Conservation (phyloP, 2,113 vertebrate species). For the Halichoeres trimaculatus region DNA sequence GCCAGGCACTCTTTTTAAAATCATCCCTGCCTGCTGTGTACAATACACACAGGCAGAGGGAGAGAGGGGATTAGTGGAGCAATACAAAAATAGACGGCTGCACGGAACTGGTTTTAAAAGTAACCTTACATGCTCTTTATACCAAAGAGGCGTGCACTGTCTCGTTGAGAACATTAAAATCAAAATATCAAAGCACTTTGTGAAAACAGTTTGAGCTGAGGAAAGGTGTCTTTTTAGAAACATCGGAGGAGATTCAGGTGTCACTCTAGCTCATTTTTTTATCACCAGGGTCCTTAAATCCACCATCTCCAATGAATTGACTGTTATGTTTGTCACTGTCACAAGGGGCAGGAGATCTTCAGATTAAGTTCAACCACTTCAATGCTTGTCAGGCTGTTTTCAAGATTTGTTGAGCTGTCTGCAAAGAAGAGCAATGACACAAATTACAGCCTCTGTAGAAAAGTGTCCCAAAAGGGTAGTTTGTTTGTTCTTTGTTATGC, state of each 20-base stretch:
- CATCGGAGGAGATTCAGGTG: too few species aligned
- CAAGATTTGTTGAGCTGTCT: too few species aligned
- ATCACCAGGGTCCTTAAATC: too few species aligned
- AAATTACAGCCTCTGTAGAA: too few species aligned
- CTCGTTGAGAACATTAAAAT: not conserved
- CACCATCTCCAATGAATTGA: too few species aligned
- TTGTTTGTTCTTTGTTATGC: too few species aligned
- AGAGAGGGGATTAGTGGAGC: slow-evolving; percentile 11
- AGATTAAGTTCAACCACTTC: not conserved
- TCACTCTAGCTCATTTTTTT: too few species aligned
- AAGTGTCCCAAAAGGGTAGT: too few species aligned
- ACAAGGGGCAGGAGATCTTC: not conserved
- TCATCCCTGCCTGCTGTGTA: slow-evolving; percentile 21
- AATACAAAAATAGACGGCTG: slow-evolving; percentile 21
- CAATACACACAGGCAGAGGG: slow-evolving; percentile 19
- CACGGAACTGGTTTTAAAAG: slow-evolving; percentile 19
- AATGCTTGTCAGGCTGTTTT: too few species aligned
- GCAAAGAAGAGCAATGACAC: too few species aligned
- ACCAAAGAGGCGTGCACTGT: not conserved
- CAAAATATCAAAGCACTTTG: not conserved
- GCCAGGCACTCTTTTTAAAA: slow-evolving; percentile 6
- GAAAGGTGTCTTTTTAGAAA: not conserved
- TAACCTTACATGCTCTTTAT: not conserved
- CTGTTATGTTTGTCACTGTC: not conserved
- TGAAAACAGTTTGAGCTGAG: not conserved